These are phyloP conservation scores for Himalopsyche phryganea DNA, from an alignment of 1,140 invertebrate species.

Conservation along the genomic window DNA sequence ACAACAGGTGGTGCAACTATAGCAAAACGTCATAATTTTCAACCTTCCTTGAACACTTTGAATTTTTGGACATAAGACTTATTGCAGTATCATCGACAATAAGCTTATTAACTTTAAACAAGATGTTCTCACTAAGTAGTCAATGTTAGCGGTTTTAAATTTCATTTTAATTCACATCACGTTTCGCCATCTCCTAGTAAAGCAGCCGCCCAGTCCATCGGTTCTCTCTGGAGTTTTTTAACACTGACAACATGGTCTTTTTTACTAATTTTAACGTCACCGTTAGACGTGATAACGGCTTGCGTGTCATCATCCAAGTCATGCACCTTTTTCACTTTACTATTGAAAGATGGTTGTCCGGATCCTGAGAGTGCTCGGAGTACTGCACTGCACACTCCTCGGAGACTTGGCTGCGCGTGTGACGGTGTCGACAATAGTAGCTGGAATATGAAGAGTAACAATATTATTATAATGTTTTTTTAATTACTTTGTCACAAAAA, in stretches of 20 bases:
- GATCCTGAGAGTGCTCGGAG: slow-evolving; percentile 44
- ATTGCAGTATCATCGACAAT: too few relatives aligned
- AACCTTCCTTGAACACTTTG: too few relatives aligned
- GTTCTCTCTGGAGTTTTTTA: slow-evolving; percentile 38
- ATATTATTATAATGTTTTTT: too few relatives aligned
- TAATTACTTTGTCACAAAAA: too few relatives aligned
- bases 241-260: background rate
- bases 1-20: too few relatives aligned
- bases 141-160: too few relatives aligned
- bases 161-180: background rate
- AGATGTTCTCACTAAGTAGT: too few relatives aligned
- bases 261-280: background rate
- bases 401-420: slow-evolving; percentile 48
- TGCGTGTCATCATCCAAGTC: background rate
- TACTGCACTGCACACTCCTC: slow-evolving; percentile 44
- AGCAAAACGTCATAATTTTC: too few relatives aligned
- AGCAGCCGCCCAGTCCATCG: slow-evolving; percentile 13
- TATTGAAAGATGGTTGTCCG: background rate
- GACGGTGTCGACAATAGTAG: slow-evolving; percentile 44
- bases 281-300: background rate
- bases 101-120: too few relatives aligned
- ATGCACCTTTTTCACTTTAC: background rate
- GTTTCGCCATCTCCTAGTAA: slow-evolving; percentile 7
- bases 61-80: too few relatives aligned
- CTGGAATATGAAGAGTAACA: slow-evolving; percentile 46